Base-by-base conservation (phyloP, 1,140 invertebrate species). In the Sycobia sp. region DNA sequence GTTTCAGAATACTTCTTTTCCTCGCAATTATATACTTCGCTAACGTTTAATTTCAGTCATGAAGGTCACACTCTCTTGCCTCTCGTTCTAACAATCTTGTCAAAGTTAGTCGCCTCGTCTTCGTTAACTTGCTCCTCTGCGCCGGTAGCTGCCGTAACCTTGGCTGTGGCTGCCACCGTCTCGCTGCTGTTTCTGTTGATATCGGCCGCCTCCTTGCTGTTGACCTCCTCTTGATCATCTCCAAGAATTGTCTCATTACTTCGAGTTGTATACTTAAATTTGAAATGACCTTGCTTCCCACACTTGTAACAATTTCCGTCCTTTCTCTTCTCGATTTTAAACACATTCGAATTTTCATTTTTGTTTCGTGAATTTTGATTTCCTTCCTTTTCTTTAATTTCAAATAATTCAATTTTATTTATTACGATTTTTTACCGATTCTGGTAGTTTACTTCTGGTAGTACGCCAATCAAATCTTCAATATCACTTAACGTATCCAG, bases 1-100 rank as follows among this genome's bases (percentile, higher is more conserved):
- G 20, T 44, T 44, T 49, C 46, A 70, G 8, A 36, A 25, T n/a
- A n/a, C n/a, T 53, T 53, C 18, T 36, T 34, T 36, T 36, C 3
- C 20, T 46, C 20, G 46, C 22, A 27, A 49, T 49, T 49, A 49
- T 49, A 27, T 14, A 49, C 46, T 29, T 3, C n/a, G 5, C 2
- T 7, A 9, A 29, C 13, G 5, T 46, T 9, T 9, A 22, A 46
- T 9, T 46, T 46, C 13, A 7, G 20, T 5, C 20, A 22, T 22
- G 18, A 22, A 7, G n/a, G n/a, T n/a, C n/a, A n/a, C n/a, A 10
- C 8, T 4, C 39, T 41, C n/a, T 41, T 41, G 39, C n/a, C 39
- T 13, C 39, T 41, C n/a, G 39, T n/a, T n/a, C n/a, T n/a, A n/a
- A n/a, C n/a, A n/a, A n/a, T n/a, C 20, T 22, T 20, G 5, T 22